These are phyloP conservation scores for Tangachromis dhanisi DNA, from an alignment of 2,113 vertebrate genomes.

Conservation along the genomic window DNA sequence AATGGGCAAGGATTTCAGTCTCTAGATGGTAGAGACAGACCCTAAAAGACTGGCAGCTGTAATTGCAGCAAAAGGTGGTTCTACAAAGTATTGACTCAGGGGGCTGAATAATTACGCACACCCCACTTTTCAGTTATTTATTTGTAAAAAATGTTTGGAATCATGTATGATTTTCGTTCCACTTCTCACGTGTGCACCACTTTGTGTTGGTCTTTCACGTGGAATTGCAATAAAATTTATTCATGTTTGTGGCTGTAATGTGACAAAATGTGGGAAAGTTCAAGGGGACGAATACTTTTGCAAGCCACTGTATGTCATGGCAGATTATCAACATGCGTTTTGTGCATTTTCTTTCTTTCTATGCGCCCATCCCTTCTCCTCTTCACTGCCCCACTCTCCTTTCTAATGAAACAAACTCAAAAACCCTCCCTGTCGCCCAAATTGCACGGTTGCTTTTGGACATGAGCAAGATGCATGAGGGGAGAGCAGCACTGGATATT, in stretches of 20 bases:
- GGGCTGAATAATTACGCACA: neutral
- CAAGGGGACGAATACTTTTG: neutral
- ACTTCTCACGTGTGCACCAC: accelerated
- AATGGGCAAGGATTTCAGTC: too few species aligned
- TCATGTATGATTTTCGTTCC: accelerated
- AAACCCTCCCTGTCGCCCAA: neutral
- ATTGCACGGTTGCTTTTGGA: neutral
- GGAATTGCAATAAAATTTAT: neutral
- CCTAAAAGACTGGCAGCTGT: too few species aligned
- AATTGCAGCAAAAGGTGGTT: too few species aligned
- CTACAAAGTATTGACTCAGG: too few species aligned
- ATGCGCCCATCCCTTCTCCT: neutral
- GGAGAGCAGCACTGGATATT: neutral
- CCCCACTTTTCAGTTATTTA: accelerated
- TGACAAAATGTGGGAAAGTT: neutral
- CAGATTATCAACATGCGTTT: neutral
- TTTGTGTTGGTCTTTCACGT: accelerated
- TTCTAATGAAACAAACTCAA: neutral
- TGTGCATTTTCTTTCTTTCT: neutral
- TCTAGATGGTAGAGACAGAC: too few species aligned
- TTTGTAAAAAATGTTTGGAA: neutral
- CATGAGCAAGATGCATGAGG: neutral
- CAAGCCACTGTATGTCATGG: neutral
- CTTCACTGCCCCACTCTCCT: neutral
- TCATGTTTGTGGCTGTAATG: neutral